Evolutionary conservation across 64 coral and sea anemone species (phyloP).

Genomic region (Stichodactyla mertensii): DNA sequence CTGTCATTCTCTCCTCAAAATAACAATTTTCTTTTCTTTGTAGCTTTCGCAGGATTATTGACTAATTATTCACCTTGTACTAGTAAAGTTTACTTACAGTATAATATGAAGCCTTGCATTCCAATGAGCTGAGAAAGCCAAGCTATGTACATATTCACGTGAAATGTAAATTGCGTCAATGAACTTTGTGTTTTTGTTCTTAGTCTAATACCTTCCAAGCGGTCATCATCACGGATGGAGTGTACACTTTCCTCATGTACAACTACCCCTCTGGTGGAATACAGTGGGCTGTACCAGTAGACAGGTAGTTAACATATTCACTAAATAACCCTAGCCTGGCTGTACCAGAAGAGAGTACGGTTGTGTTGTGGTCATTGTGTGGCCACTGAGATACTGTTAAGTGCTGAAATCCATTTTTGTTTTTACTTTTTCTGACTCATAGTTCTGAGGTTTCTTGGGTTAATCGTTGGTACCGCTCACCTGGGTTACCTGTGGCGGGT

Average conservation of each 20-base stretch:
- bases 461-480: not conserved
- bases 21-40: too few species aligned
- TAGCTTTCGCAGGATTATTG: too few species aligned
- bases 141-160: not conserved
- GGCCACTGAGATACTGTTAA: too few species aligned
- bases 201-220: slow-evolving; percentile 51
- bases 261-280: slow-evolving; percentile 28
- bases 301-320: not conserved
- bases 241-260: slow-evolving; percentile 30
- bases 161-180: too few species aligned
- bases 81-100: too few species aligned
- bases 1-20: too few species aligned
- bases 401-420: not conserved
- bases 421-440: not conserved
- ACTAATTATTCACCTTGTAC: too few species aligned
- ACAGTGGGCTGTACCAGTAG: slow-evolving; percentile 13
- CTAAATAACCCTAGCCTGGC: too few species aligned
- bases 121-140: too few species aligned
- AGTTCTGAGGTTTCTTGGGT: not conserved
- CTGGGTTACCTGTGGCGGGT: slow-evolving; percentile 26
- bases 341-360: not conserved
- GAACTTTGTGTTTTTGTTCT: not conserved
- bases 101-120: too few species aligned
- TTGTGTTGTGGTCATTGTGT: not conserved
- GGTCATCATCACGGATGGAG: slow-evolving; percentile 41